Evolutionary conservation across 92 coral and sea anemone genomes (phyloP).

Genomic region (Paramuricea clavata): DNA sequence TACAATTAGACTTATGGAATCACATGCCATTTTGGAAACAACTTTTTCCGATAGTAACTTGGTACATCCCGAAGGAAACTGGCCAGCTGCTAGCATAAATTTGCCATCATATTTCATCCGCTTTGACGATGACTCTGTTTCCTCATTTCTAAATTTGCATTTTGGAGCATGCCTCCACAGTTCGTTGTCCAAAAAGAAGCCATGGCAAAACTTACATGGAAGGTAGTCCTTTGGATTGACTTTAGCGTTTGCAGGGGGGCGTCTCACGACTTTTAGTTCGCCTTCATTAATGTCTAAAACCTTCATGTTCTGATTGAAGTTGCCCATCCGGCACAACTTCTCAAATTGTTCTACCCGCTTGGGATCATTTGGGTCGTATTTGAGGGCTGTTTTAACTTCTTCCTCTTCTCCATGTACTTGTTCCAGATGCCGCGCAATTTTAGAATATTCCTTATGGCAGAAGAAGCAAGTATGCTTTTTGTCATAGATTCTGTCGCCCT

Average conservation of each 20-base stretch:
- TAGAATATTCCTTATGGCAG: conserved; percentile 32
- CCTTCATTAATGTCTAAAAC: conserved; percentile 45
- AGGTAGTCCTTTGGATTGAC: conserved; percentile 36
- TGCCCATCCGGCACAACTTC: conserved; percentile 42
- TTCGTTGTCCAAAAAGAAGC: conserved; percentile 36
- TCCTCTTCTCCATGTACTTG: conserved; percentile 24
- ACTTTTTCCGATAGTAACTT: conserved; percentile 22
- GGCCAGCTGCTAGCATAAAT: conserved; percentile 1
- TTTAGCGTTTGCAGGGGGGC: conserved; percentile 4
- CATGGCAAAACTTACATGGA: conserved; percentile 53
- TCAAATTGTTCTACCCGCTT: conserved; percentile 40
- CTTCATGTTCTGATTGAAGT: conserved; percentile 57
- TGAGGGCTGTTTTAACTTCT: conserved; percentile 36
- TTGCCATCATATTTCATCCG: conserved; percentile 15
- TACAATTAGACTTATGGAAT: conserved; percentile 35
- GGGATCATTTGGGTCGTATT: neutral
- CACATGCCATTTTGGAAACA: conserved; percentile 45
- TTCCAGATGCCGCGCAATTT: conserved; percentile 54
- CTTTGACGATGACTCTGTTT: conserved; percentile 29
- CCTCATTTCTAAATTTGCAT: conserved; percentile 25
- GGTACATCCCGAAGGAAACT: conserved; percentile 20
- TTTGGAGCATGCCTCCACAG: conserved; percentile 49
- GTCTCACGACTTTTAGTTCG: conserved; percentile 44
- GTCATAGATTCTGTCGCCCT: conserved; percentile 27
- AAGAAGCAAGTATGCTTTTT: conserved; percentile 34